Conservation (phyloP, 2,888 invertebrate species). For the Cosmorhoe ocellata region DNA sequence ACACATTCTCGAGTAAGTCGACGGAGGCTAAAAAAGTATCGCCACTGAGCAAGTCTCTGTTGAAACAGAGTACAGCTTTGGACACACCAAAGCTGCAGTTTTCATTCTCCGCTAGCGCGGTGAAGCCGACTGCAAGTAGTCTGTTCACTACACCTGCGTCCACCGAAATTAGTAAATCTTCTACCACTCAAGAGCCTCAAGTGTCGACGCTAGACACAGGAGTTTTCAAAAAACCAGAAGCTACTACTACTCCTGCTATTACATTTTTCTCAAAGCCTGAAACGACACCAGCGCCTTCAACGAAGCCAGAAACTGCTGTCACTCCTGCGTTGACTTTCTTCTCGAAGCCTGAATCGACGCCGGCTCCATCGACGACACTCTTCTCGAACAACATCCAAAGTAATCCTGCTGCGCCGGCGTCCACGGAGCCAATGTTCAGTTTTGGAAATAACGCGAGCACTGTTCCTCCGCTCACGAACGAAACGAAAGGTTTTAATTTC, state of each 20-base stretch:
- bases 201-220: not conserved
- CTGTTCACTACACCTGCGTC: constrained; percentile 3
- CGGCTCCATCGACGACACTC: constrained; percentile 9
- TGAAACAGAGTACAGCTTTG: not conserved
- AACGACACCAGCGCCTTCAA: not conserved
- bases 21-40: not conserved
- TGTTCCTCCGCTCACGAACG: constrained; percentile 34
- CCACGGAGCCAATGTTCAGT: constrained; percentile 47
- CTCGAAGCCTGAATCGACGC: constrained; percentile 36
- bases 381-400: constrained; percentile 47
- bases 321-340: constrained; percentile 41
- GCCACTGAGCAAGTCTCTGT: not conserved
- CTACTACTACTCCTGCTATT: constrained; percentile 32
- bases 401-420: constrained; percentile 39
- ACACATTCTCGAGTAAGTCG: constrained; percentile 8
- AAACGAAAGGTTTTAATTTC: constrained; percentile 56
- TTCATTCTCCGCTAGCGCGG: not conserved
- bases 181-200: not conserved
- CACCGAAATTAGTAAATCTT: not conserved
- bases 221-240: constrained; percentile 16
- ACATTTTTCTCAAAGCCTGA: constrained; percentile 44
- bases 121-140: not conserved
- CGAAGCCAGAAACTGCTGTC: constrained; percentile 23
- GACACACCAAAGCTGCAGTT: constrained; percentile 3
- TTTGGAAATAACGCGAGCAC: constrained; percentile 44